Evolutionary conservation across 1,140 invertebrate species (phyloP).

Genomic region (Psilanteris sp.): DNA sequence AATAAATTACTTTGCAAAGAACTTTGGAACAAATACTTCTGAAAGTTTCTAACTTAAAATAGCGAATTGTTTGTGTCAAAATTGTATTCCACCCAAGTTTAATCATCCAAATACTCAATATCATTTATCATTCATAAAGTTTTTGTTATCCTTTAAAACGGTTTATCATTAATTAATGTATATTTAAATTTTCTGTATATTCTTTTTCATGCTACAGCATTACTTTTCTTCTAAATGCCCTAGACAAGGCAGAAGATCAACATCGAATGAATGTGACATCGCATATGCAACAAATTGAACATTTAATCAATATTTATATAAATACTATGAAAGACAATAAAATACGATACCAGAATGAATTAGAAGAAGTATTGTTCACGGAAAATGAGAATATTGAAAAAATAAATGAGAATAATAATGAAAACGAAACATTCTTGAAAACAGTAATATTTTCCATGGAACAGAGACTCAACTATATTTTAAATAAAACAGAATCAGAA

Average conservation of each 20-base stretch:
- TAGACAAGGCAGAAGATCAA: constrained; percentile 66
- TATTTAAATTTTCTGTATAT: neutral
- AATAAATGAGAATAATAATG: constrained; percentile 33
- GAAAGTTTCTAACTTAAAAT: no score
- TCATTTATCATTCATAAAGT: no score
- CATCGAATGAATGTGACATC: constrained; percentile 56
- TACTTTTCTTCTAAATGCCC: constrained; percentile 65
- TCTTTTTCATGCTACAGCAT: constrained; percentile 62
- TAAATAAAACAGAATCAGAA: constrained; percentile 50
- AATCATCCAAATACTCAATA: no score
- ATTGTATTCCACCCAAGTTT: no score
- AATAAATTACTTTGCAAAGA: no score
- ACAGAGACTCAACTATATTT: constrained; percentile 40
- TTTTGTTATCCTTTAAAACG: no score
- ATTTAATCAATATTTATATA: constrained; percentile 58
- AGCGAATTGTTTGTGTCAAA: no score
- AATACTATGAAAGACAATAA: constrained; percentile 29
- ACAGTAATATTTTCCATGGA: constrained; percentile 48
- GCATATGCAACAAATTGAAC: constrained; percentile 67
- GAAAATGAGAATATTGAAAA: constrained; percentile 2
- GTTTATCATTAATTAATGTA: no score
- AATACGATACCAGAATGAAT: constrained; percentile 32
- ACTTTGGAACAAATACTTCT: no score
- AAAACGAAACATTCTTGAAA: constrained; percentile 58
- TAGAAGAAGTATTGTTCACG: constrained; percentile 35